Percentiles rank a stretch among this genome's conserved stretches.
Conservation (phyloP, 2,113 vertebrate genomes). For the Pluvianellus socialis region DNA sequence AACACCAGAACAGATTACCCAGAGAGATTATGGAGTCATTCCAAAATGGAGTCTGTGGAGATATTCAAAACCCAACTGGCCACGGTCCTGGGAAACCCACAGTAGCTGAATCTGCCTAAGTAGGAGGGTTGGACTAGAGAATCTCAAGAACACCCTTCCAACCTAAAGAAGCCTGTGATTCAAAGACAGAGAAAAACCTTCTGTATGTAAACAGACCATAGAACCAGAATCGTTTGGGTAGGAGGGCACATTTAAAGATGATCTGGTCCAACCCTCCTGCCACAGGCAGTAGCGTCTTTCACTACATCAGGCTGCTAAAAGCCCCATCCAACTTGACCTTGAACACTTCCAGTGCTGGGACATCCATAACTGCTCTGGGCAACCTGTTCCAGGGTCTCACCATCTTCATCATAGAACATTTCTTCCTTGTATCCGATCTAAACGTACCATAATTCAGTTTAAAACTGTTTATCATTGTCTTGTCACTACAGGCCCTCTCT, state of each 20-base stretch:
- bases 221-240: background rate
- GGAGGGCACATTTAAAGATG: background rate
- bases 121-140: fast-evolving
- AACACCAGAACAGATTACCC: background rate
- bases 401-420: too few species aligned
- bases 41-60: background rate
- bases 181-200: background rate
- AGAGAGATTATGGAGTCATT: background rate
- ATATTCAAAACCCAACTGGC: background rate
- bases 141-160: background rate
- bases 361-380: background rate
- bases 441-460: too few species aligned
- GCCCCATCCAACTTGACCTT: background rate
- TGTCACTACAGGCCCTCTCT: too few species aligned
- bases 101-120: background rate
- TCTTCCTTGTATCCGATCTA: too few species aligned
- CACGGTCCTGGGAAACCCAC: background rate
- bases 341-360: background rate
- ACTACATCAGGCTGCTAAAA: background rate
- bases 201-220: background rate
- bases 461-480: too few species aligned
- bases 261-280: background rate
- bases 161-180: background rate
- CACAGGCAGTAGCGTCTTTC: background rate
- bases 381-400: too few species aligned